Base-by-base conservation (phyloP, 2,888 invertebrate species). In the Fragum fragum region DNA sequence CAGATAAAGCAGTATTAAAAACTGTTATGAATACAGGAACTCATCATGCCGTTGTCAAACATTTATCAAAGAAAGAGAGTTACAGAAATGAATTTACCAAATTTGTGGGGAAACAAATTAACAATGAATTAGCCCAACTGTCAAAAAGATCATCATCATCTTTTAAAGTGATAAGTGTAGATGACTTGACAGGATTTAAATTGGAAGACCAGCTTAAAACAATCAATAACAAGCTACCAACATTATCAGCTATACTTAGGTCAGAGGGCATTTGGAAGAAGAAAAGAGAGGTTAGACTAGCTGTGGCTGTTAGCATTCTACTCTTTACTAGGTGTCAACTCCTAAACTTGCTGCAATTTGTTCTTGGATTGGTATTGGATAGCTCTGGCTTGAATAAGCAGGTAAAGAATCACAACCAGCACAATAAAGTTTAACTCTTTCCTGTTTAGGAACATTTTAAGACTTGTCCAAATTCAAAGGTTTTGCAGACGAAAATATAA, bases 281-380 rank as follows among this genome's bases (percentile, higher is more conserved):
- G 39, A 39, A 66, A 66, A 66, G 39, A 39, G 66, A 66, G 39
- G 18, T 66, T 66, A 66, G 36, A 32, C 9, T 75, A 32, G 75
- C 55, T 21, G 75, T 75, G 29, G 75, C 55, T 55, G 75, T 68
- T 14, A 53, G 68, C 55, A 55, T 77, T 14, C 66, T 77, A 55
- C n/a, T n/a, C n/a, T n/a, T n/a, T n/a, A n/a, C n/a, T n/a, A n/a
- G n/a, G n/a, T 72, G 71, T 61, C 71, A 72, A 39, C 36, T 53
- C 3, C 57, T 73, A 16, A 78, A 68, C 36, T 63, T 63, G 32
- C 7, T 73, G 14, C 73, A 78, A 39, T 68, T 18, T 26, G 39
- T 78, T 36, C 68, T 78, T 36, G 68, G 78, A 16, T 26, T 78
- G 57, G 55, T 39, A 66, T 39, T 73, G 52, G 78, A 72, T 52